These are phyloP conservation scores for Potamarius usumacintae DNA, from an alignment of 2,113 vertebrate genomes.

Conservation along the genomic window DNA sequence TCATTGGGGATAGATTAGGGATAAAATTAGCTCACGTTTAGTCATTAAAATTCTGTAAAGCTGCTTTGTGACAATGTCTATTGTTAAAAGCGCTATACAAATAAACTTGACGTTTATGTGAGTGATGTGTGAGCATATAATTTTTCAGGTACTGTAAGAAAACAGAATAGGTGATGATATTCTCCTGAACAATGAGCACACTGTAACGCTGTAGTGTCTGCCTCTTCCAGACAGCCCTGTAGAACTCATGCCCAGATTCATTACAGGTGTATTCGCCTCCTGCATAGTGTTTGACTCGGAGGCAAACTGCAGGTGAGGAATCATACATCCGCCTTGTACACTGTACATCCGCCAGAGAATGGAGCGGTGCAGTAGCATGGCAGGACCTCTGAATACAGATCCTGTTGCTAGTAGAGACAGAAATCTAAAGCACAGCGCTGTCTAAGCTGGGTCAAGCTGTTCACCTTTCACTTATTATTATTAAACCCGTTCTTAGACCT, in stretches of 20 bases:
- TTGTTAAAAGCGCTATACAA: too few species aligned
- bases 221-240: not conserved
- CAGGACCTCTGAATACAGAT: constrained; percentile 13
- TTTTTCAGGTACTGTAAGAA: not conserved
- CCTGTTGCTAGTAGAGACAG: constrained; percentile 10
- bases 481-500: constrained; percentile 2
- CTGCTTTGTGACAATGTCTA: too few species aligned
- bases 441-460: constrained; percentile 26
- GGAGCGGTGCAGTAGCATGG: not conserved
- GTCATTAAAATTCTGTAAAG: too few species aligned
- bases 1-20: too few species aligned
- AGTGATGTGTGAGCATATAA: not conserved
- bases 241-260: not conserved
- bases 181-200: not conserved
- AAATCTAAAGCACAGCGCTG: constrained; percentile 6
- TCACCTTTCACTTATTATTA: constrained; percentile 39
- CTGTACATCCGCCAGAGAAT: not conserved
- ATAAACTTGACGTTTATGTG: not conserved
- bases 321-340: not conserved
- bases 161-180: not conserved
- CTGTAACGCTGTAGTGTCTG: not conserved
- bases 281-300: not conserved
- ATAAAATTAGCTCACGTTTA: too few species aligned
- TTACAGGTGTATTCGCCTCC: not conserved
- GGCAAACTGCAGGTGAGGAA: not conserved